Conservation (phyloP, 2,113 vertebrate genomes). For the Scytalopus superciliaris region DNA sequence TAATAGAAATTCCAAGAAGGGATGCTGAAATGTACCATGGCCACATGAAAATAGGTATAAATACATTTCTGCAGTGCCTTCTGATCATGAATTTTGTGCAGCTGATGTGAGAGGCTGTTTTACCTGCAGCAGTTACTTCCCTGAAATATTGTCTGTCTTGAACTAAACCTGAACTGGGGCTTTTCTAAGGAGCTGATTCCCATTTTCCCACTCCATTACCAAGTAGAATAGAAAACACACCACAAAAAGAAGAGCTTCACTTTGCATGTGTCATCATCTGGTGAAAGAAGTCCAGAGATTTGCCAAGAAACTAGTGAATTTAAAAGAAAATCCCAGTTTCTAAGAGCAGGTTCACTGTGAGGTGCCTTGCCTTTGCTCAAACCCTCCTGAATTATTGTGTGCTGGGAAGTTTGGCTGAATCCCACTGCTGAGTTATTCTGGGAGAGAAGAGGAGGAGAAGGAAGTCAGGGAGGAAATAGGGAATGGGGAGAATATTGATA, state of each 20-base stretch:
- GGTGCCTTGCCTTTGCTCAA: not conserved
- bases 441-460: not conserved
- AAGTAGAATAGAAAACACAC: not conserved
- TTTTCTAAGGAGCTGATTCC: not conserved
- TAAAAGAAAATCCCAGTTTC: not conserved
- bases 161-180: not conserved
- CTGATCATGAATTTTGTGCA: not conserved
- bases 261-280: not conserved
- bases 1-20: not conserved
- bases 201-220: not conserved
- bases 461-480: not conserved
- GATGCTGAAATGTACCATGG: not conserved
- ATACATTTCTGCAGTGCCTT: not conserved
- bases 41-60: not conserved
- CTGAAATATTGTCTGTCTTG: not conserved
- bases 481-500: not conserved
- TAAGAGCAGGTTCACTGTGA: not conserved
- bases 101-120: not conserved
- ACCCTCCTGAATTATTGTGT: not conserved
- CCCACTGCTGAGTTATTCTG: accelerated
- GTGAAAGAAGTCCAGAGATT: not conserved
- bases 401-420: not conserved
- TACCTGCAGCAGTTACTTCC: not conserved
- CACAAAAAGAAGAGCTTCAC: not conserved
- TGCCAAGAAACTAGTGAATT: not conserved